phyloP scores from a whole-genome alignment of 2,888 invertebrate genomes.

The Aphelenchoides bicaudatus region DNA sequence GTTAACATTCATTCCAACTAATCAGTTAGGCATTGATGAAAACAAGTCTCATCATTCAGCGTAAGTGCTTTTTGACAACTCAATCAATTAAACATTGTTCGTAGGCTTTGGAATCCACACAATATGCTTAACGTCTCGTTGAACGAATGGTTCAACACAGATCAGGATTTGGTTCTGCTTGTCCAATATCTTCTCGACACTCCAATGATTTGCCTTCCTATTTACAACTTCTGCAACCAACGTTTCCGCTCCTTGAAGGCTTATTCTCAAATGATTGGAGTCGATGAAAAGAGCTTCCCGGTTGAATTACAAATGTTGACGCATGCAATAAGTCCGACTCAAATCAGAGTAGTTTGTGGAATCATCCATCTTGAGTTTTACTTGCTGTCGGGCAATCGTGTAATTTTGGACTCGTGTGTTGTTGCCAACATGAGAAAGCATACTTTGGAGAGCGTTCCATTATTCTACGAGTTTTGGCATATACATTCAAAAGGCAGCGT shows the following conservation, averaged over 20 bases:
- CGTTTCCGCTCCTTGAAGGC: conserved; percentile 3
- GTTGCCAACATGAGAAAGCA: background rate
- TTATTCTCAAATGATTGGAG: background rate
- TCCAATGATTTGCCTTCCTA: too few species aligned
- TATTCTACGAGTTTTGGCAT: conserved; percentile 3
- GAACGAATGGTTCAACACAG: too few species aligned
- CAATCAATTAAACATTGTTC: too few species aligned
- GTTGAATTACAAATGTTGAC: background rate
- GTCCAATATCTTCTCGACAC: too few species aligned
- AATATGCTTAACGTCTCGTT: too few species aligned
- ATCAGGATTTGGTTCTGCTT: too few species aligned
- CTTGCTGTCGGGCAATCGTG: conserved; percentile 12
- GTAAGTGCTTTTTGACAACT: too few species aligned
- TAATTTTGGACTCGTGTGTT: background rate
- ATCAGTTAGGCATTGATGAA: too few species aligned
- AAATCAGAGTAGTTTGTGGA: conserved; percentile 2
- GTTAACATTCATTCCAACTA: too few species aligned
- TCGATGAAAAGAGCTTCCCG: conserved; percentile 11
- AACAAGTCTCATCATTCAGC: too few species aligned
- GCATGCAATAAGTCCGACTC: background rate
- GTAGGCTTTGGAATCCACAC: too few species aligned
- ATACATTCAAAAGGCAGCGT: too few species aligned
- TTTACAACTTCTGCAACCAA: background rate
- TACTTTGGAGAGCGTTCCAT: background rate
- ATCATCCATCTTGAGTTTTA: conserved; percentile 6